These are phyloP conservation scores for Callosobruchus maculatus DNA, from an alignment of 2,888 invertebrate genomes.

Conservation along the genomic window DNA sequence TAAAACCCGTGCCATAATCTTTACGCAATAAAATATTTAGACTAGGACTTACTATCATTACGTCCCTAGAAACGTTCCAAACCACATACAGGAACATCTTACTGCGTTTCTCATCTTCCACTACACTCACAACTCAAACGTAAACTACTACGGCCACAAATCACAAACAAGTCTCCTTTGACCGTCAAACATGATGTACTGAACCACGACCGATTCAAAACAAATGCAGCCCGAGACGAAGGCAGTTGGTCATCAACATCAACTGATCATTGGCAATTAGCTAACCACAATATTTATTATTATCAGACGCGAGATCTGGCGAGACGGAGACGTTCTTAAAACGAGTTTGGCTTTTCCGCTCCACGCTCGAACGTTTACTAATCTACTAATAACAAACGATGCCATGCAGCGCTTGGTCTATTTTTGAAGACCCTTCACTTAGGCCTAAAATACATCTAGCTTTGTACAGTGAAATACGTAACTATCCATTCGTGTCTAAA, in stretches of 20 bases:
- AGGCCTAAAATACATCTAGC: neutral
- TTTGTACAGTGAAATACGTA: neutral
- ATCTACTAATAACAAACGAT: slow-evolving; percentile 1
- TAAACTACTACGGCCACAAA: neutral
- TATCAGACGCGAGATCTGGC: neutral
- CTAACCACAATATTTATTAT: neutral
- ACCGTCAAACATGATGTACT: neutral
- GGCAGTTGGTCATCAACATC: neutral
- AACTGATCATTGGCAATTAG: neutral
- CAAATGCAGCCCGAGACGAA: neutral
- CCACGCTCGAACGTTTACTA: neutral
- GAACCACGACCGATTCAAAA: neutral
- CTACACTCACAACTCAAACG: neutral
- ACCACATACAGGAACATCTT: neutral
- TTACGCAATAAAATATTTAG: too few species aligned
- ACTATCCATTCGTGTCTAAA: neutral
- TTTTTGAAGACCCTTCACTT: slow-evolving; percentile 9
- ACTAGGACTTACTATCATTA: neutral
- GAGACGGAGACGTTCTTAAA: neutral
- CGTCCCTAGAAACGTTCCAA: neutral
- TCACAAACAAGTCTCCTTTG: neutral
- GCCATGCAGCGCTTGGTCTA: slow-evolving; percentile 3
- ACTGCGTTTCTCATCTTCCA: neutral
- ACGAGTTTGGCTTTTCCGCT: neutral
- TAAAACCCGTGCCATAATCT: too few species aligned